These are phyloP conservation scores for Brachyistius frenatus DNA, from an alignment of 2,113 vertebrate genomes.

Conservation along the genomic window DNA sequence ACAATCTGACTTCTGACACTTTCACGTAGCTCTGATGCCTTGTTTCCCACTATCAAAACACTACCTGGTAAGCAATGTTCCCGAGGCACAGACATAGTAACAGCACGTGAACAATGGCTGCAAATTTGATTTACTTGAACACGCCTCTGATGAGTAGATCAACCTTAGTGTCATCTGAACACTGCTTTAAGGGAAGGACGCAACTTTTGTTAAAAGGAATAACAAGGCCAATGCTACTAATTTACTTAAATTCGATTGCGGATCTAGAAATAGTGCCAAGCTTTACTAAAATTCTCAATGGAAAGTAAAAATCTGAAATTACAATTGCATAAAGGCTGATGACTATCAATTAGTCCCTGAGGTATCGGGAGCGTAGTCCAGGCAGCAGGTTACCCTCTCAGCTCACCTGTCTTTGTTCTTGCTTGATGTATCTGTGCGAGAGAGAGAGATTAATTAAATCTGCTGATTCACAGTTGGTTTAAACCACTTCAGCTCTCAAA, in stretches of 20 bases:
- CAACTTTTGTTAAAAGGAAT: not conserved
- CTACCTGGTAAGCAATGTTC: not conserved
- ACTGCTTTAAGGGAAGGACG: too few species aligned
- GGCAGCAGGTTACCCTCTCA: not conserved
- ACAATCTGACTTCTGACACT: too few species aligned
- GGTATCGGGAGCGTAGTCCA: not conserved
- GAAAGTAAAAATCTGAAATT: not conserved
- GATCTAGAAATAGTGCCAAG: not conserved
- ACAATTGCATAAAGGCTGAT: not conserved
- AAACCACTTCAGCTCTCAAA: not conserved
- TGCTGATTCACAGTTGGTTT: constrained; percentile 33
- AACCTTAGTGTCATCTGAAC: not conserved
- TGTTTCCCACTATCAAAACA: not conserved
- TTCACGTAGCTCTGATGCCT: not conserved
- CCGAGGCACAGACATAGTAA: not conserved
- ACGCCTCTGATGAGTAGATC: not conserved
- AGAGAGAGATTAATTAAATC: constrained; percentile 32
- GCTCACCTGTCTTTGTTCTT: not conserved
- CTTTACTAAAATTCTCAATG: not conserved
- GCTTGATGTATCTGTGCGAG: constrained; percentile 1
- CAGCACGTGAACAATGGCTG: not conserved
- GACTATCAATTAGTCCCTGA: not conserved
- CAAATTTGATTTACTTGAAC: not conserved
- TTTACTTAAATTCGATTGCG: not conserved
- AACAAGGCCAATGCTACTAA: not conserved